Percentiles rank a stretch among this genome's conserved stretches.
Evolutionary conservation across 1,140 invertebrate species (phyloP).

Genomic region (Rhizoglyphus robini): DNA sequence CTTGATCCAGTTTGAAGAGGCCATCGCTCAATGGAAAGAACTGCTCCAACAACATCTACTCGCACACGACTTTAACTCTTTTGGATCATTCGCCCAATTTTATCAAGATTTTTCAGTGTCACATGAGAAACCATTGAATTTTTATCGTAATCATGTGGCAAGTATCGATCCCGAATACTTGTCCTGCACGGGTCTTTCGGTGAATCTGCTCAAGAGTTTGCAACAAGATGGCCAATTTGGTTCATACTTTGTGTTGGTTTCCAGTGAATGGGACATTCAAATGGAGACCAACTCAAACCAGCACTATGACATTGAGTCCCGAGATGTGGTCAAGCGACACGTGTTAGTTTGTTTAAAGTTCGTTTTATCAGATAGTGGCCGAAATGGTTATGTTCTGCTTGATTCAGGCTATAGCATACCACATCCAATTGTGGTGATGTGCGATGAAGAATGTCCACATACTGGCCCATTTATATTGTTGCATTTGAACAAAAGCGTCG

Average conservation of each 20-base stretch:
- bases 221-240: conserved; percentile 41
- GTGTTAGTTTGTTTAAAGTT: conserved; percentile 56
- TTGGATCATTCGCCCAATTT: conserved; percentile 55
- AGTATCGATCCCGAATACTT: conserved; percentile 54
- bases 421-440: conserved; percentile 68
- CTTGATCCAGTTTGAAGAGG: conserved; percentile 49
- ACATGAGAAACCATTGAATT: conserved; percentile 40
- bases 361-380: conserved; percentile 44
- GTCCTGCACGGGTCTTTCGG: too few species aligned
- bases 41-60: conserved; percentile 52
- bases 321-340: conserved; percentile 60
- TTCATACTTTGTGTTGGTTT: conserved; percentile 41
- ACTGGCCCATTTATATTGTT: conserved; percentile 72
- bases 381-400: conserved; percentile 59
- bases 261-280: conserved; percentile 59
- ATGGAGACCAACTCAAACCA: conserved; percentile 14
- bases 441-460: conserved; percentile 54
- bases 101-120: conserved; percentile 26
- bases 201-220: conserved; percentile 50
- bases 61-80: conserved; percentile 67
- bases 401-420: conserved; percentile 82
- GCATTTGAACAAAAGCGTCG: conserved; percentile 51
- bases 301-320: conserved; percentile 19
- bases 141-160: conserved; percentile 57
- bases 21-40: conserved; percentile 54